A percentile compares a stretch with the other conserved stretches of the same genome.
Evolutionary conservation across 2,888 invertebrate species (phyloP).

Genomic region (Gasteruption jaculator): DNA sequence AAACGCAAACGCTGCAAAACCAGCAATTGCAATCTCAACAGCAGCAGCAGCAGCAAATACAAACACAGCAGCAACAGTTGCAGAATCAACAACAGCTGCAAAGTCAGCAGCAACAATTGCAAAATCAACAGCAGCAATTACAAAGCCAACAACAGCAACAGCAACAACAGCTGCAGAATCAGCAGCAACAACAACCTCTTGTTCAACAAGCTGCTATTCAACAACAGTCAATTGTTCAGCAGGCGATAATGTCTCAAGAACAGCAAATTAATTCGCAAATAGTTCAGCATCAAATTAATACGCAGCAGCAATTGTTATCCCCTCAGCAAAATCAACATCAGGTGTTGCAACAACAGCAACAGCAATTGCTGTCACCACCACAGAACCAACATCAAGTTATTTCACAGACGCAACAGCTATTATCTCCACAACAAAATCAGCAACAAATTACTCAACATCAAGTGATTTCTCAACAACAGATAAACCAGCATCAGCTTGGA

Average conservation of each 20-base stretch:
- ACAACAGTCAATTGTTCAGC: conserved; percentile 51
- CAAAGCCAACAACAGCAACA: conserved; percentile 30
- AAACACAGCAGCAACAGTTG: conserved; percentile 31
- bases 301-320: conserved; percentile 29
- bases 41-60: conserved; percentile 29
- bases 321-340: too few species aligned
- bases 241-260: conserved; percentile 44
- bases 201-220: conserved; percentile 29
- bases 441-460: conserved; percentile 32
- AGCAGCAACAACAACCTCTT: conserved; percentile 44
- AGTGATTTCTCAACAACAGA: conserved; percentile 45
- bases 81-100: conserved; percentile 33
- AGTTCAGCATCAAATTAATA: conserved; percentile 33
- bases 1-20: conserved; percentile 34
- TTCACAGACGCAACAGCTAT: conserved; percentile 51
- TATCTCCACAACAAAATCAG: conserved; percentile 46
- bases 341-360: conserved; percentile 19
- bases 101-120: conserved; percentile 30
- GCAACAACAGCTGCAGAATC: conserved; percentile 51
- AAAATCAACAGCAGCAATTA: conserved; percentile 24
- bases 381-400: conserved; percentile 51
- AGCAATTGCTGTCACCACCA: conserved; percentile 38
- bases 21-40: conserved; percentile 28
- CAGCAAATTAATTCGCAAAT: conserved; percentile 32
- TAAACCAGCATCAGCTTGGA: conserved; percentile 52